A percentile compares a stretch with the other conserved stretches of the same genome.
Evolutionary conservation across 2,888 invertebrate genomes (phyloP).

Genomic region (Glyphotaelius pellucidus): DNA sequence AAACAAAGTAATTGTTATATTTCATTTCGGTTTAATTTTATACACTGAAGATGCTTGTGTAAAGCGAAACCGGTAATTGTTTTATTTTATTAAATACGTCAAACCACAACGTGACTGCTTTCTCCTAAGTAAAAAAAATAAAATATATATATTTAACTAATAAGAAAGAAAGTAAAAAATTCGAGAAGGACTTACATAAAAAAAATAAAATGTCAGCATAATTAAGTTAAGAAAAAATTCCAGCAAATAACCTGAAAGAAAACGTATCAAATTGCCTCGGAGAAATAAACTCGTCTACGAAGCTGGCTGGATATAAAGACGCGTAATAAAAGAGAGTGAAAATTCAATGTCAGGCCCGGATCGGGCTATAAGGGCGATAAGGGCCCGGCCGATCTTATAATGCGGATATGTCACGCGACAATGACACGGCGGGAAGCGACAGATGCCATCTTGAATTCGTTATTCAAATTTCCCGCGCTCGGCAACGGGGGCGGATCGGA

Average conservation of each 20-base stretch:
- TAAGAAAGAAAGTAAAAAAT: not conserved
- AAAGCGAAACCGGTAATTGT: too few relatives aligned
- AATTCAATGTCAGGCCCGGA: conserved; percentile 17
- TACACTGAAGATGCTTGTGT: too few relatives aligned
- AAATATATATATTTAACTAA: too few relatives aligned
- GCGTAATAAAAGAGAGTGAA: conserved; percentile 10
- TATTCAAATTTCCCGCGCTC: conserved; percentile 56
- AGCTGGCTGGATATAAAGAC: not conserved
- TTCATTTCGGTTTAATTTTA: too few relatives aligned
- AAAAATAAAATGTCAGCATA: not conserved
- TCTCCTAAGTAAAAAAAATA: too few relatives aligned
- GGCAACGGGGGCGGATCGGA: not conserved
- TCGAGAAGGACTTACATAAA: not conserved
- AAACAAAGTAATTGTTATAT: too few relatives aligned
- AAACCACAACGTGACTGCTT: too few relatives aligned
- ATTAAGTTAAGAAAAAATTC: not conserved
- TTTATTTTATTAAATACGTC: too few relatives aligned
- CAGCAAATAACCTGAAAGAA: not conserved
- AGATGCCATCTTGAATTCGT: conserved; percentile 61
- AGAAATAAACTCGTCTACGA: conserved; percentile 1
- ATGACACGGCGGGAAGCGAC: conserved; percentile 54
- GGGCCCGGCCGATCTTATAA: not conserved
- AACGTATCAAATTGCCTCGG: not conserved
- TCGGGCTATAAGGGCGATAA: too few relatives aligned
- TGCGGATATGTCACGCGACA: conserved; percentile 24